These are phyloP conservation scores for Apis florea DNA, from an alignment of 1,140 invertebrate genomes.

Conservation along the genomic window DNA sequence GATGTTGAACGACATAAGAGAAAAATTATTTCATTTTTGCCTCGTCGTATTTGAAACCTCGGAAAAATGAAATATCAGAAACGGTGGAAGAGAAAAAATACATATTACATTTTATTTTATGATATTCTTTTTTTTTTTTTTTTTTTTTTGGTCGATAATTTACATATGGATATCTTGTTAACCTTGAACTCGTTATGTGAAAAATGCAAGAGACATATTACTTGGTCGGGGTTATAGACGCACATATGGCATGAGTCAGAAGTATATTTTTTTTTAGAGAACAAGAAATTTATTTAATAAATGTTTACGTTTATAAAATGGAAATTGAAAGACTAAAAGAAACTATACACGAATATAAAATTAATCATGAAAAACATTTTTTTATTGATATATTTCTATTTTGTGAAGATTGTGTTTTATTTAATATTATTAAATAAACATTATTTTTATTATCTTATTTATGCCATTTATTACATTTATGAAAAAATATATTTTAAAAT, in stretches of 20 bases:
- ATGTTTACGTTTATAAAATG: too few species aligned
- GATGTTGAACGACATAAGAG: not conserved
- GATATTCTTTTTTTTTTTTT: too few species aligned
- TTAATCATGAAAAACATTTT: too few species aligned
- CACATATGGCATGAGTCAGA: not conserved
- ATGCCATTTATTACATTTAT: too few species aligned
- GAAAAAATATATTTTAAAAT: too few species aligned
- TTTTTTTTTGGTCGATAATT: not conserved
- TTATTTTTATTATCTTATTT: too few species aligned
- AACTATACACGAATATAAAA: too few species aligned
- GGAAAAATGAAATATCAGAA: not conserved
- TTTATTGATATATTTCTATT: too few species aligned
- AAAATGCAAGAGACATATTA: not conserved
- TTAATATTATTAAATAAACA: too few species aligned
- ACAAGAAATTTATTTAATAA: not conserved
- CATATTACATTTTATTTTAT: not conserved
- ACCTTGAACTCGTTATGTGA: not conserved
- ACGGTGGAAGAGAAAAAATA: not conserved
- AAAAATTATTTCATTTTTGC: not conserved
- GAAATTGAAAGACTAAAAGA: too few species aligned
- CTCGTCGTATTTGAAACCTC: not conserved
- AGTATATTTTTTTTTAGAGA: not conserved
- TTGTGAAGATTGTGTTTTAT: too few species aligned
- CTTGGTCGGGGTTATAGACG: not conserved
- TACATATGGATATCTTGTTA: not conserved